phyloP scores from a whole-genome alignment of 2,797 vertebrate species.

The Myotis planiceps region DNA sequence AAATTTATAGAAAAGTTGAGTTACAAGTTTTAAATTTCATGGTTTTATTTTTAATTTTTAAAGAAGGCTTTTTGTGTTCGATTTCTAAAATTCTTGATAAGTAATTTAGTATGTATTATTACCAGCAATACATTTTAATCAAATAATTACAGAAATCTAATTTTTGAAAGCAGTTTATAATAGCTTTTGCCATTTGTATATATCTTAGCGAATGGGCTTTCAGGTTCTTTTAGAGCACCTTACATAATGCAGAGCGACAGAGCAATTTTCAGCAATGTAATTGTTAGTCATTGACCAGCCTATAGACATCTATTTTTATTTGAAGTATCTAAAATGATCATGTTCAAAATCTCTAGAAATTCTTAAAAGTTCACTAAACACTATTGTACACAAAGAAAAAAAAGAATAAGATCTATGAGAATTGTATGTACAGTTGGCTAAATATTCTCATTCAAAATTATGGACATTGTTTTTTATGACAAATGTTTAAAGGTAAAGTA shows the following conservation, averaged over 20 bases:
- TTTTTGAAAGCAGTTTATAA: slow-evolving; percentile 27
- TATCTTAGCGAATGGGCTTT: background rate
- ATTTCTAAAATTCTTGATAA: slow-evolving; percentile 33
- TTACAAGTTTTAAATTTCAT: background rate
- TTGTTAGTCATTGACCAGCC: background rate
- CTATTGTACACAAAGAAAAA: background rate
- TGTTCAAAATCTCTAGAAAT: slow-evolving; percentile 27
- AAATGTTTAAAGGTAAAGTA: slow-evolving; percentile 32
- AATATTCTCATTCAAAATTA: slow-evolving; percentile 51
- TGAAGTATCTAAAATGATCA: background rate
- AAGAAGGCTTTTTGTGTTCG: background rate
- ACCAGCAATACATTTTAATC: slow-evolving; percentile 16
- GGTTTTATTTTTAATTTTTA: slow-evolving; percentile 45
- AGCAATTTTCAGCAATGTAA: background rate
- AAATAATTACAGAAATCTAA: background rate
- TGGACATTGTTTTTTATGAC: background rate
- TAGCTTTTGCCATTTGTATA: background rate
- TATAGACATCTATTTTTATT: slow-evolving; percentile 17
- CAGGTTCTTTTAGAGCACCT: slow-evolving; percentile 14
- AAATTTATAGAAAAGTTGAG: background rate
- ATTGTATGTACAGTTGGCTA: slow-evolving; percentile 26
- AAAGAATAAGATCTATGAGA: background rate
- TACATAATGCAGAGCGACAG: background rate
- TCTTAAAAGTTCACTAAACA: background rate
- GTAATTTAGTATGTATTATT: background rate